Base-by-base conservation (phyloP, 2,113 vertebrate genomes). In the Spea multiplicata region DNA sequence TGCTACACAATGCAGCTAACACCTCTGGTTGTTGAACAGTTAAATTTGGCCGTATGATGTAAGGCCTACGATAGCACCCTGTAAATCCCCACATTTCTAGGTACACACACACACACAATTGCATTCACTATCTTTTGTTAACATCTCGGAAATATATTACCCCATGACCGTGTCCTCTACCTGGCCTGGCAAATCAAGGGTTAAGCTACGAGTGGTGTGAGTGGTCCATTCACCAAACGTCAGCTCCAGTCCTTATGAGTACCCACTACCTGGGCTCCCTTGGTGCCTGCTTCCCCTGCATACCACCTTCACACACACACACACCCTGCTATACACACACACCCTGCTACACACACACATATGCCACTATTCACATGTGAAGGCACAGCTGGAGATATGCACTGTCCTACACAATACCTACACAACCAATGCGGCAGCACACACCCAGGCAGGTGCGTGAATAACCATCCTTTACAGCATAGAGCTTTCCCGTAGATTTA, bases 231-330 rank as follows among this genome's bases (percentile, higher is more conserved):
- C 73, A 65, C 46, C 44, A 49, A 74, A 57, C 17, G 44, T 47
- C 55, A 68, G 49, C 30, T 79, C 61, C 50, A 48, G 6, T 73
- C 47, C 71, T 61, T 48, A 14, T 50, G n/a, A 55, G 48, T 53
- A 69, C 7, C 46, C 45, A 30, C 71, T 80, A 80, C 78, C 78
- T 80, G 71, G 45, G 62, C 78, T 74, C 78, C 78, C 52, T 80
- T 71, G 73, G 78, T 30, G 78, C 78, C 78, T 80, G 78, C 71
- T 67, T 44, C 78, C 45, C 78, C 78, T 80, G 78, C 78, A 79
- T 50, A 67, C 70, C 77, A 79, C 76, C n/a, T 6, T 71, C 69
- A 59, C 9, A 59, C 7, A 59, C 55, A 80, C 45, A 71, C n/a
- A 66, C 73, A 45, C 16, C 8, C 5, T 16, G 6, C 61, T 66